Conservation (phyloP, 2,888 invertebrate species). For the Neria commutata region DNA sequence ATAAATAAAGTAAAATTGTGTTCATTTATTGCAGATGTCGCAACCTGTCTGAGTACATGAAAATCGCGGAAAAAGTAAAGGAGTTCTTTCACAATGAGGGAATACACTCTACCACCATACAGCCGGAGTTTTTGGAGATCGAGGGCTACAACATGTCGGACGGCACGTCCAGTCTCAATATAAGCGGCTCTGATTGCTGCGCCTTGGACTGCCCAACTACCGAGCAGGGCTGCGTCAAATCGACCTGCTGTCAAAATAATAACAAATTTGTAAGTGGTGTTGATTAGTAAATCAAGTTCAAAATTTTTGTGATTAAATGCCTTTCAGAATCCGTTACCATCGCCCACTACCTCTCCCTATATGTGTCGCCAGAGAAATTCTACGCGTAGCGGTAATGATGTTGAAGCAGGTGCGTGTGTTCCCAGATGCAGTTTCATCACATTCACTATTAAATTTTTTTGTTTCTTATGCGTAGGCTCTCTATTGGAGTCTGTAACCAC, state of each 20-base stretch:
- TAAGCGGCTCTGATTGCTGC: slow-evolving; percentile 70
- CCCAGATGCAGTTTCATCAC: background rate
- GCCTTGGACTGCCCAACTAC: slow-evolving; percentile 88
- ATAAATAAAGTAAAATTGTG: background rate
- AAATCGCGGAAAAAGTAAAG: slow-evolving; percentile 94
- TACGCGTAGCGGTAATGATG: slow-evolving; percentile 64
- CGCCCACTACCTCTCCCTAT: slow-evolving; percentile 81
- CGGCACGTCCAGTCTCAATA: slow-evolving; percentile 62
- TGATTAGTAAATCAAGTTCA: slow-evolving; percentile 3
- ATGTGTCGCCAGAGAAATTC: slow-evolving; percentile 80
- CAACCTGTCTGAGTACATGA: slow-evolving; percentile 95
- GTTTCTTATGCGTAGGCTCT: slow-evolving; percentile 42
- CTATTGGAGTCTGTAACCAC: slow-evolving; percentile 52
- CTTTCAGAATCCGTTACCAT: slow-evolving; percentile 67
- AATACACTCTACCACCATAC: slow-evolving; percentile 98
- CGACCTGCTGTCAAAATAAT: slow-evolving; percentile 77
- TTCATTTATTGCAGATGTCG: slow-evolving; percentile 70
- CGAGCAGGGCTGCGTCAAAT: slow-evolving; percentile 80
- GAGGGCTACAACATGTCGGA: slow-evolving; percentile 63
- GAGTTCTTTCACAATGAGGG: slow-evolving; percentile 98
- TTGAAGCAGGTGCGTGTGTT: slow-evolving; percentile 57
- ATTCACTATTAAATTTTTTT: background rate
- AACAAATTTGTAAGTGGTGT: slow-evolving; percentile 57
- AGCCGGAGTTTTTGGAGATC: slow-evolving; percentile 94
- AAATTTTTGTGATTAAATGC: background rate